Evolutionary conservation across 2,797 vertebrate genomes (phyloP).

Genomic region (Austrolebias charrua): DNA sequence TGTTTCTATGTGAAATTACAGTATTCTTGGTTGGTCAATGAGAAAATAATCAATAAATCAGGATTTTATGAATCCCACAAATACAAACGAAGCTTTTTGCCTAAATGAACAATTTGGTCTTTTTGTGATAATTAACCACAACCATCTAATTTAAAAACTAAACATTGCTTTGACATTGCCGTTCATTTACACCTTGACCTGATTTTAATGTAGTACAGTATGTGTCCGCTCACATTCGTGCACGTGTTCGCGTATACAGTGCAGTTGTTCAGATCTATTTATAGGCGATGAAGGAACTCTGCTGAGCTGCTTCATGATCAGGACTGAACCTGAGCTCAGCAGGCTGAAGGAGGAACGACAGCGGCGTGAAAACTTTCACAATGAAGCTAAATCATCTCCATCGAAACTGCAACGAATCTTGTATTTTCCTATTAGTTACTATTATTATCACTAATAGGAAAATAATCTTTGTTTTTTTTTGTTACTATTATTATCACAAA

Average conservation of each 20-base stretch:
- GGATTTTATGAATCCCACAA: neutral
- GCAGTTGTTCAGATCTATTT: slow-evolving; percentile 21
- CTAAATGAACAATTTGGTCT: too few relatives aligned
- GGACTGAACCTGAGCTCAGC: slow-evolving; percentile 12
- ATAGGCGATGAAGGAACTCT: slow-evolving; percentile 20
- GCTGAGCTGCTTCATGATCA: slow-evolving; percentile 44
- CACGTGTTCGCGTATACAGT: neutral
- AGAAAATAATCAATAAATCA: neutral
- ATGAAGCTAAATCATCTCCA: neutral
- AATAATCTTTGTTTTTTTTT: too few relatives aligned
- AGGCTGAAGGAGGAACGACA: neutral
- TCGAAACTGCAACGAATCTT: neutral
- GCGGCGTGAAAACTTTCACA: neutral
- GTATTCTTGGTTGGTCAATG: neutral
- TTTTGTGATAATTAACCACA: too few relatives aligned
- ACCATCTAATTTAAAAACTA: neutral
- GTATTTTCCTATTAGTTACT: too few relatives aligned
- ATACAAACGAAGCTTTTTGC: neutral
- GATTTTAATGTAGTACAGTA: slow-evolving; percentile 1
- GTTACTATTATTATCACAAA: too few relatives aligned
- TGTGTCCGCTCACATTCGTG: neutral
- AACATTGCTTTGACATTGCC: neutral
- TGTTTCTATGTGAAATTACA: neutral
- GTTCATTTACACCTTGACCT: neutral
- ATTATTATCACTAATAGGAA: too few relatives aligned